Evolutionary conservation across 1,140 invertebrate genomes (phyloP).

Genomic region (Harlomillsia oculata): DNA sequence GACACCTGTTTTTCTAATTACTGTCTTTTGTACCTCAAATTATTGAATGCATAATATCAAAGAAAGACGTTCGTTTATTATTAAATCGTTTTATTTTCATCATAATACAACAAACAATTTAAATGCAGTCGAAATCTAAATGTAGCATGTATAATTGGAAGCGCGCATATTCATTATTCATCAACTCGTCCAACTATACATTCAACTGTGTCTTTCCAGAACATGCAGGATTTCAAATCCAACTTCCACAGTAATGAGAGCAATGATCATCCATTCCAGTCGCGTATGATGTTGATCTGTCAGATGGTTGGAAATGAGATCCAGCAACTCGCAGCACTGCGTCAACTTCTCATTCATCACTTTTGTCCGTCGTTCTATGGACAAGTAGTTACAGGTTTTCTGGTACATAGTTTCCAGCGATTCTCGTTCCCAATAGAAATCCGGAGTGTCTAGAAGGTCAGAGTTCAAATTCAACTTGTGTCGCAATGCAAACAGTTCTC

Average conservation of each 20-base stretch:
- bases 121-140: neutral
- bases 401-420: conserved; percentile 72
- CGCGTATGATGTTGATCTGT: conserved; percentile 81
- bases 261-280: conserved; percentile 93
- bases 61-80: neutral
- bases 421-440: conserved; percentile 95
- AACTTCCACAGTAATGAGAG: conserved; percentile 89
- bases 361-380: conserved; percentile 73
- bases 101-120: neutral
- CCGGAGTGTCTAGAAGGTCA: conserved; percentile 84
- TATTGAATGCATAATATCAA: conserved; percentile 1
- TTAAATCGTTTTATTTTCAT: neutral
- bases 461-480: conserved; percentile 87
- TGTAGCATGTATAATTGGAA: too few relatives aligned
- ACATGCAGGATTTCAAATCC: conserved; percentile 77
- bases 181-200: neutral
- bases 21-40: neutral
- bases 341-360: conserved; percentile 90
- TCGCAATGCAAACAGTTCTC: conserved; percentile 77
- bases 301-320: conserved; percentile 73
- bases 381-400: conserved; percentile 70
- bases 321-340: conserved; percentile 81
- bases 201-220: conserved; percentile 43
- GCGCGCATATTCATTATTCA: too few relatives aligned
- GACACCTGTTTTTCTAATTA: too few relatives aligned